A percentile compares a stretch with the other conserved stretches of the same genome.
Conservation (phyloP, 2,797 vertebrate species). For the Enteromius unitaeniatus region DNA sequence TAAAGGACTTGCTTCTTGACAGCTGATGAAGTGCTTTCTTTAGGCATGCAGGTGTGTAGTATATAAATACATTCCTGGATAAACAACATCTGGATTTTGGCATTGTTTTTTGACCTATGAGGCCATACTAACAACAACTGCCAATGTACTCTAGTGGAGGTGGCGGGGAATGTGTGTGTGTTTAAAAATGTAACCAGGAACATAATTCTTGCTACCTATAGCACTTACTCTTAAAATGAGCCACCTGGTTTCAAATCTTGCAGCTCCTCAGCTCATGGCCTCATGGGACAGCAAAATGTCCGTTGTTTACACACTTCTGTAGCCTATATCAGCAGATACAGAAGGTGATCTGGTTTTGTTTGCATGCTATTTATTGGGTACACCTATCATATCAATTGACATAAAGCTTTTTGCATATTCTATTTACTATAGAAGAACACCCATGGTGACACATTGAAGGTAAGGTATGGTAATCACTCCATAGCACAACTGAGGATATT, state of each 20-base stretch:
- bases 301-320: conserved; percentile 13
- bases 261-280: neutral
- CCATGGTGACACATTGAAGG: neutral
- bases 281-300: conserved; percentile 21
- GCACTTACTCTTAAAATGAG: conserved; percentile 2
- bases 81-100: neutral
- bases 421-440: neutral
- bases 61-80: neutral
- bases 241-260: conserved; percentile 8
- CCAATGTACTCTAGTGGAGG: neutral
- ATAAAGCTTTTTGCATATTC: neutral
- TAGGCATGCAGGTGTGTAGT: neutral
- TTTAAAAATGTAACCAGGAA: neutral
- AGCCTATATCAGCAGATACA: neutral
- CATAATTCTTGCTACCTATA: conserved; percentile 7
- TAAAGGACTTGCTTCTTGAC: neutral
- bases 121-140: neutral
- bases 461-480: neutral
- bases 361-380: neutral
- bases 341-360: conserved; percentile 8
- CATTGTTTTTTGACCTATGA: neutral
- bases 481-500: neutral
- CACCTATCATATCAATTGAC: neutral
- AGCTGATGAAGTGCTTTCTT: neutral
- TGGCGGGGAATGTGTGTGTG: neutral